Conservation (phyloP, 2,797 vertebrate species). For the Pampus argenteus region DNA sequence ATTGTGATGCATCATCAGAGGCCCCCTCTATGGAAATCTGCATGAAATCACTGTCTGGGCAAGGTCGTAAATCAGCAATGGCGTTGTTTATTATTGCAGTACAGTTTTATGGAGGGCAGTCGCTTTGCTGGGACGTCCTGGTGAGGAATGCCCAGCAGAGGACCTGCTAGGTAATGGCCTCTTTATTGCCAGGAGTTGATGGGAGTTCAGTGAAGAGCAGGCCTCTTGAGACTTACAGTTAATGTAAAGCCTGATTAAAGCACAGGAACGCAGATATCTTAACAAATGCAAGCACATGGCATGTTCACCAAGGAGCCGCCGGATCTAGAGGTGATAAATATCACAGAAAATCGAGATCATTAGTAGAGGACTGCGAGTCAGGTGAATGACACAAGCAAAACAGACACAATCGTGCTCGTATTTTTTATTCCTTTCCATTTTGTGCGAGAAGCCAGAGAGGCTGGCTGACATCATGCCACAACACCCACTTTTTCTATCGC, state of each 20-base stretch:
- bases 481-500: constrained; percentile 77
- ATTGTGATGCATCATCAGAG: constrained; percentile 82
- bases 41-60: constrained; percentile 90
- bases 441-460: constrained; percentile 59
- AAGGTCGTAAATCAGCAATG: constrained; percentile 83
- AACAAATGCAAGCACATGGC: constrained; percentile 27
- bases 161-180: constrained; percentile 64
- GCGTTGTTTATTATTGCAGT: constrained; percentile 82
- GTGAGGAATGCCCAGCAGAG: constrained; percentile 72
- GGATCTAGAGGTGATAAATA: constrained; percentile 41
- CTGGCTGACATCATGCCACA: constrained; percentile 66
- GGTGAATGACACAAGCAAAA: constrained; percentile 45
- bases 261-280: constrained; percentile 39
- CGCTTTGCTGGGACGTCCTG: constrained; percentile 74
- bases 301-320: constrained; percentile 2
- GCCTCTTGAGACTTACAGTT: constrained; percentile 49
- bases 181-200: constrained; percentile 62
- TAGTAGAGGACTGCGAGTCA: constrained; percentile 27
- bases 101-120: constrained; percentile 77
- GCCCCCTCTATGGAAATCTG: constrained; percentile 84
- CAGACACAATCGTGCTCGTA: constrained; percentile 54
- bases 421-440: constrained; percentile 59
- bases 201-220: constrained; percentile 59
- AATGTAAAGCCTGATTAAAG: constrained; percentile 63
- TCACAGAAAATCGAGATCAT: constrained; percentile 31